Evolutionary conservation across 2,888 invertebrate species (phyloP), one percentile per base, ranked within the genome.

Genomic region (Petrolisthes cinctipes): DNA sequence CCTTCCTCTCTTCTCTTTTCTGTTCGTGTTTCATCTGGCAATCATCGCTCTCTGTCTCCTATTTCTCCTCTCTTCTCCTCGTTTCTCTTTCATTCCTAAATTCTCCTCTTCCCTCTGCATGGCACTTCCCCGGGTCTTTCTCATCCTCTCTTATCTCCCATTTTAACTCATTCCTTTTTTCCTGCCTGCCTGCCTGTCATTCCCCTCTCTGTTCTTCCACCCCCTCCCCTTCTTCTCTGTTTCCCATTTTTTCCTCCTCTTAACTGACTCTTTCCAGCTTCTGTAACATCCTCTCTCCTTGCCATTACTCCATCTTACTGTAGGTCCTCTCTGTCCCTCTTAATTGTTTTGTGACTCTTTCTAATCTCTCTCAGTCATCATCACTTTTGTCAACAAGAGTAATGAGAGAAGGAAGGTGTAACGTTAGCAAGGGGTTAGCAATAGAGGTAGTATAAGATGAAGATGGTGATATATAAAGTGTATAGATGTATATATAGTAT

Each of bases 171-270:
- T 66, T 17, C 14, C 11, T 14, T 17, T 66, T 11, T 66, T 17
- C 11, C 66, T 14, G 1, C 66, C 17, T 66, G 66, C 17, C 11
- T 66, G 14, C 66, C 11, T 54, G 51, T 51, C 54, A 14, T 78
- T 78, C 54, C 54, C 11, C 54, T 53, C 75, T 51, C 53, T 78
- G 7, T 53, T 23, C n/a, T 37, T 23, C 51, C 14, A 37, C 9
- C 53, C 7, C 53, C 14, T 75, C 14, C 17, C 9, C 23, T 5
- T 37, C 53, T 75, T 53, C 75, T 75, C 53, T 7, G 17, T 75
- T 75, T 75, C 51, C 75, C 53, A 51, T 20, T 75, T 73, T 73
- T 73, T 73, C 73, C 73, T 73, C 73, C 73, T 73, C 17, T 73
- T 17, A 20, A 7, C 73, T 20, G 73, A 20, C 7, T 37, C 20